Conservation (phyloP, 2,888 invertebrate species). For the Brachynemurus nebulosus region DNA sequence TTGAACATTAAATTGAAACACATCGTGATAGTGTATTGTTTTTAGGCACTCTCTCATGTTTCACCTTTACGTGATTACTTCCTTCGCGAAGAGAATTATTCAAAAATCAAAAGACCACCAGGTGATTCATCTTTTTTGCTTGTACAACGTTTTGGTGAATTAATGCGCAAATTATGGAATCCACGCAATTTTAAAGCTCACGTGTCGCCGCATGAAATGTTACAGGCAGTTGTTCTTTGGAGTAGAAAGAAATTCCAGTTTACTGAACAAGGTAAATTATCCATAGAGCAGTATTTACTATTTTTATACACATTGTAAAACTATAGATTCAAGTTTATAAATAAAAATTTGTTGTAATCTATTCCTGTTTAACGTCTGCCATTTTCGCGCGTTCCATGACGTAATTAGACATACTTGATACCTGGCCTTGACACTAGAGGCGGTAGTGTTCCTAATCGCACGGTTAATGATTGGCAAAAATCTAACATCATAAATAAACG, state of each 20-base stretch:
- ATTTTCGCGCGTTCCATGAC: too few relatives aligned
- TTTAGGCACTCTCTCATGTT: slow-evolving; percentile 87
- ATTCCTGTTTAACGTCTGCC: too few relatives aligned
- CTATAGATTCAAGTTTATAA: neutral
- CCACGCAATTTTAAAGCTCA: slow-evolving; percentile 98
- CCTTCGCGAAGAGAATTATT: slow-evolving; percentile 85
- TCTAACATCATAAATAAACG: too few relatives aligned
- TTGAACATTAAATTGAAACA: too few relatives aligned
- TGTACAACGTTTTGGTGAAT: slow-evolving; percentile 86
- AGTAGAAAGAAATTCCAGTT: slow-evolving; percentile 96
- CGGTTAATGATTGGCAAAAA: too few relatives aligned
- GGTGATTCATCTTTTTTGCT: slow-evolving; percentile 88
- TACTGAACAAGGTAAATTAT: slow-evolving; percentile 84
- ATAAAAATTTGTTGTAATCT: neutral
- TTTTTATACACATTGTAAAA: neutral
- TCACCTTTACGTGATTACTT: slow-evolving; percentile 91
- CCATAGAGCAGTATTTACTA: too few relatives aligned
- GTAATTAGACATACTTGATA: too few relatives aligned
- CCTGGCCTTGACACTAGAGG: too few relatives aligned
- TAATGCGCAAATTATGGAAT: slow-evolving; percentile 97
- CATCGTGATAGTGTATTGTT: too few relatives aligned
- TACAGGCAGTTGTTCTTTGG: slow-evolving; percentile 95
- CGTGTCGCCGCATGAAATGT: slow-evolving; percentile 99
- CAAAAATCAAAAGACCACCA: slow-evolving; percentile 76
- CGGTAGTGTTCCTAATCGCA: too few relatives aligned